Percentiles rank a stretch among this genome's conserved stretches.
Conservation (phyloP, 2,113 vertebrate species). For the Nothobranchius kuhntae region DNA sequence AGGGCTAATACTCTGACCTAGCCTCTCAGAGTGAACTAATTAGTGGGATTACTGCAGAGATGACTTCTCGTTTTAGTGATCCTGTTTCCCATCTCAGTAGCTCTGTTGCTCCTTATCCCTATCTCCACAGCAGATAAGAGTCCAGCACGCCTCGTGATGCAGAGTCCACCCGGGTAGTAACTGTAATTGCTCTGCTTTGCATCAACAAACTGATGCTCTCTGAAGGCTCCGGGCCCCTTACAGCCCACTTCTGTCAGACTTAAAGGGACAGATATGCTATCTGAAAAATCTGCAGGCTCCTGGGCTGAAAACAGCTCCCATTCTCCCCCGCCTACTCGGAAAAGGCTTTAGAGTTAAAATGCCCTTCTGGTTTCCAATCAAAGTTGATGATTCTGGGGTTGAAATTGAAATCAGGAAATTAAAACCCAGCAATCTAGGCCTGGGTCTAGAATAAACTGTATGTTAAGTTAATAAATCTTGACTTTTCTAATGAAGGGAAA, state of each 20-base stretch:
- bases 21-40: conserved; percentile 53
- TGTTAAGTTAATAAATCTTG: background rate
- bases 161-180: conserved; percentile 15
- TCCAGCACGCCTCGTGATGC: conserved; percentile 38
- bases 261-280: conserved; percentile 62
- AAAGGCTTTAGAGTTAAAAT: conserved; percentile 13
- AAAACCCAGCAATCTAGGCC: too few relatives aligned
- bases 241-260: conserved; percentile 35
- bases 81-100: conserved; percentile 51
- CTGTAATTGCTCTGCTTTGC: conserved; percentile 60
- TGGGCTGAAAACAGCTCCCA: conserved; percentile 52
- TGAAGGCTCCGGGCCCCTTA: conserved; percentile 34
- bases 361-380: conserved; percentile 25
- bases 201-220: conserved; percentile 51
- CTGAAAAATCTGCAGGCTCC: conserved; percentile 55
- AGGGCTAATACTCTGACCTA: conserved; percentile 35
- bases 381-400: background rate
- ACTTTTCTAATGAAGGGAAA: conserved; percentile 6
- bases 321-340: conserved; percentile 34
- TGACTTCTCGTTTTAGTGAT: conserved; percentile 48
- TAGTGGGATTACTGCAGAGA: conserved; percentile 62
- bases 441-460: too few relatives aligned
- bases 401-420: background rate
- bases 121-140: conserved; percentile 62
- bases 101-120: conserved; percentile 48